These are phyloP conservation scores for Ardeotis arabs DNA, from an alignment of 2,113 vertebrate genomes.

Conservation along the genomic window DNA sequence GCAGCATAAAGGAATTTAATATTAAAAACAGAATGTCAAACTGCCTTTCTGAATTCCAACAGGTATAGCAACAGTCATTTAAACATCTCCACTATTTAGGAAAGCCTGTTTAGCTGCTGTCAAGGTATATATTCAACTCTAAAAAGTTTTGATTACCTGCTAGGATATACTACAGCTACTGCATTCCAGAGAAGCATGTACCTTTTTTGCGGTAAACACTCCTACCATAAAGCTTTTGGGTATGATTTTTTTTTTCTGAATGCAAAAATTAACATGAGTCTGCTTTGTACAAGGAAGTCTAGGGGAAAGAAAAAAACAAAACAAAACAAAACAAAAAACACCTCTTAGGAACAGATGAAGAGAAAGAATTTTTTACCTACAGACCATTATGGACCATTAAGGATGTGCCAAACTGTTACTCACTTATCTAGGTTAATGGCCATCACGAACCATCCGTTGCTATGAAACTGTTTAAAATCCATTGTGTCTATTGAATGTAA, in stretches of 20 bases:
- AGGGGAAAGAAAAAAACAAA: background rate
- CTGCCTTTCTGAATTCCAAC: background rate
- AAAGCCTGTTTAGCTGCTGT: background rate
- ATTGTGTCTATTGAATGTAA: constrained; percentile 46
- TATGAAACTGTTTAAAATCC: constrained; percentile 62
- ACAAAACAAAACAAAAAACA: background rate
- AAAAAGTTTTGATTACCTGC: background rate
- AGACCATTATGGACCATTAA: background rate
- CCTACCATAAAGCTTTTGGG: background rate
- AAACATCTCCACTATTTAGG: background rate
- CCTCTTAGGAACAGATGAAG: background rate
- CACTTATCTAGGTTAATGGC: constrained; percentile 33
- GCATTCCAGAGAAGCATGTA: background rate
- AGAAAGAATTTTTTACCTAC: constrained; percentile 1
- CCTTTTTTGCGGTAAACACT: background rate
- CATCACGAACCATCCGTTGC: constrained; percentile 36
- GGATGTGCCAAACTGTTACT: constrained; percentile 19
- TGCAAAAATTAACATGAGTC: background rate
- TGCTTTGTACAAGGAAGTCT: background rate
- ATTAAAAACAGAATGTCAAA: background rate
- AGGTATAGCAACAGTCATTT: background rate
- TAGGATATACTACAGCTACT: background rate
- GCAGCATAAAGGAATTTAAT: background rate
- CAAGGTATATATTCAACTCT: background rate
- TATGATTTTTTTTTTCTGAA: background rate